A percentile compares a stretch with the other conserved stretches of the same genome.
These are phyloP conservation scores for Pandion haliaetus DNA, from an alignment of 2,113 vertebrate species.

Conservation along the genomic window DNA sequence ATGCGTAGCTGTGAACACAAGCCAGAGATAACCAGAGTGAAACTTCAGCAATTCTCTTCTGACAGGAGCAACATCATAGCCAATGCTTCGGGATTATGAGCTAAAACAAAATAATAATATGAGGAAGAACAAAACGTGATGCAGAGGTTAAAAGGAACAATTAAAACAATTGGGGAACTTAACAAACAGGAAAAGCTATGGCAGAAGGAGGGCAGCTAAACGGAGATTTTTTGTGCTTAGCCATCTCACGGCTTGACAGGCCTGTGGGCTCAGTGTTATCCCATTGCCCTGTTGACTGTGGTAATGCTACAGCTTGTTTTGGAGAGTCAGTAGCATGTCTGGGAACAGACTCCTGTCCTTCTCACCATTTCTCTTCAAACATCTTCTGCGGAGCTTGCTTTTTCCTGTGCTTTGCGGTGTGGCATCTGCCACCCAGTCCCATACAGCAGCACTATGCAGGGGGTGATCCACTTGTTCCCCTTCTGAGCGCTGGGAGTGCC, in stretches of 20 bases:
- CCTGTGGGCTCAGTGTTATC: neutral
- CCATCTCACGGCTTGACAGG: neutral
- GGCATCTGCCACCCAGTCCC: neutral
- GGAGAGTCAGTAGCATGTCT: neutral
- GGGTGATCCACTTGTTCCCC: neutral
- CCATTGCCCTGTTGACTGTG: neutral
- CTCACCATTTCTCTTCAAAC: neutral
- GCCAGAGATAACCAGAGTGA: conserved; percentile 27
- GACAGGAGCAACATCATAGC: conserved; percentile 26
- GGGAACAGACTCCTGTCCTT: neutral
- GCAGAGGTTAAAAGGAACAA: conserved; percentile 45
- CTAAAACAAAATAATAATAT: conserved; percentile 52
- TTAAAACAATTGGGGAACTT: conserved; percentile 39
- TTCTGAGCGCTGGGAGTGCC: neutral
- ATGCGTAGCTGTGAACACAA: neutral
- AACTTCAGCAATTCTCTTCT: conserved; percentile 20
- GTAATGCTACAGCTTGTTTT: neutral
- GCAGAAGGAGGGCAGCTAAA: neutral
- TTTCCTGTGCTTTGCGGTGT: neutral
- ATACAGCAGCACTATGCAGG: neutral
- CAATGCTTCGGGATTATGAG: neutral
- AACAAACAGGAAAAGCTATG: conserved; percentile 33
- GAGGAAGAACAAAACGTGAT: conserved; percentile 3
- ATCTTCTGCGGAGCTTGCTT: neutral
- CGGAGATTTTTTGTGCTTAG: neutral